Conservation (phyloP, 2,888 invertebrate species). For the Xestia rhomboidea region DNA sequence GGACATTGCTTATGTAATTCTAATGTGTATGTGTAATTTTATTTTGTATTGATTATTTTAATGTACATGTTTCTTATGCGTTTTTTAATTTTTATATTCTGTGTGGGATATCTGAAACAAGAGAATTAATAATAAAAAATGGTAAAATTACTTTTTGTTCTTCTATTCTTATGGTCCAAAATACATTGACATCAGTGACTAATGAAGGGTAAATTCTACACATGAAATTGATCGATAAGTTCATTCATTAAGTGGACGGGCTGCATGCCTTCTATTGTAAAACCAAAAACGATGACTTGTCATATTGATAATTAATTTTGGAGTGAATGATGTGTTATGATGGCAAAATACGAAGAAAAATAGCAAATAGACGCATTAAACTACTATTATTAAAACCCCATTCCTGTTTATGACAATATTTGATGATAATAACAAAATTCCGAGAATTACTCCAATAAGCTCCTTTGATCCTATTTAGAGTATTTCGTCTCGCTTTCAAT, state of each 20-base stretch:
- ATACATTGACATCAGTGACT: background rate
- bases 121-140: too few relatives aligned
- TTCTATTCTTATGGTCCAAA: background rate
- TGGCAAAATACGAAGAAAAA: background rate
- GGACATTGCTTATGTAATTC: too few relatives aligned
- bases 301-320: background rate
- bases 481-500: conserved; percentile 29
- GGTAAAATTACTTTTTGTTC: background rate
- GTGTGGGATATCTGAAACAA: too few relatives aligned
- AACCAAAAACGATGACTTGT: background rate
- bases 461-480: conserved; percentile 30
- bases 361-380: background rate
- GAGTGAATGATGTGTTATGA: background rate
- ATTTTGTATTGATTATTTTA: too few relatives aligned
- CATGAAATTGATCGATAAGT: background rate
- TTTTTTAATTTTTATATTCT: too few relatives aligned
- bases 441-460: conserved; percentile 24
- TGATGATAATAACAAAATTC: conserved; percentile 7
- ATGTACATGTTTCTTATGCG: too few relatives aligned
- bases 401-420: background rate
- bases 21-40: too few relatives aligned
- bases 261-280: background rate
- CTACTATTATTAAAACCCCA: conserved; percentile 8
- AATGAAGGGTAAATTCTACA: background rate
- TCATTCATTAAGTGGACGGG: background rate